phyloP scores from a whole-genome alignment of 2,113 vertebrate species.

The Hippocampus abdominalis region DNA sequence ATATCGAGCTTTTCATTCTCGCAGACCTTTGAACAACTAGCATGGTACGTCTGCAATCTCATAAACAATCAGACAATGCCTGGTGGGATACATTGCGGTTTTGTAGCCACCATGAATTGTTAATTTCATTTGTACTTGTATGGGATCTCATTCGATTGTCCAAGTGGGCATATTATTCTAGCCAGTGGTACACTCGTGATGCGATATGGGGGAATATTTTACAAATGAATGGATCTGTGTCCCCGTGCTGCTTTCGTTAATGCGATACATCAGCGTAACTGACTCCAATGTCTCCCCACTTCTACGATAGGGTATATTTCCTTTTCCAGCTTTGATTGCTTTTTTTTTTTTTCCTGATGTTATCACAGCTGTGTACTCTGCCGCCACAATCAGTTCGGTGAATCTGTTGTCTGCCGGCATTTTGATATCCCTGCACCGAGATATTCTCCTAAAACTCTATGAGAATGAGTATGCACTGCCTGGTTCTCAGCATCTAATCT shows the following conservation, averaged over 20 bases:
- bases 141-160: too few relatives aligned
- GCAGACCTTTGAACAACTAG: too few relatives aligned
- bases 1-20: too few relatives aligned
- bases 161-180: too few relatives aligned
- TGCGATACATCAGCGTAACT: conserved; percentile 10
- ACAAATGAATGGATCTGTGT: conserved; percentile 18
- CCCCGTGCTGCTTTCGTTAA: too few relatives aligned
- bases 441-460: conserved; percentile 44
- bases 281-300: conserved; percentile 42
- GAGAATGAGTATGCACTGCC: conserved; percentile 41
- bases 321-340: conserved; percentile 18
- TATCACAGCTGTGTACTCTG: conserved; percentile 38
- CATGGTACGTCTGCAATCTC: too few relatives aligned
- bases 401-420: conserved; percentile 52
- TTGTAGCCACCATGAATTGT: too few relatives aligned
- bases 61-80: too few relatives aligned
- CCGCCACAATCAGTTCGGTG: conserved; percentile 45
- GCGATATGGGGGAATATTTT: conserved; percentile 18
- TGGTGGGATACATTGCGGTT: too few relatives aligned
- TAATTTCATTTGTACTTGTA: too few relatives aligned
- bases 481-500: conserved; percentile 44
- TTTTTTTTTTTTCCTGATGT: conserved; percentile 39
- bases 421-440: conserved; percentile 51
- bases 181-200: too few relatives aligned
- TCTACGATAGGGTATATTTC: neutral